Base-by-base conservation (phyloP, 2,113 vertebrate genomes). In the Sterrhoptilus dennistouni region DNA sequence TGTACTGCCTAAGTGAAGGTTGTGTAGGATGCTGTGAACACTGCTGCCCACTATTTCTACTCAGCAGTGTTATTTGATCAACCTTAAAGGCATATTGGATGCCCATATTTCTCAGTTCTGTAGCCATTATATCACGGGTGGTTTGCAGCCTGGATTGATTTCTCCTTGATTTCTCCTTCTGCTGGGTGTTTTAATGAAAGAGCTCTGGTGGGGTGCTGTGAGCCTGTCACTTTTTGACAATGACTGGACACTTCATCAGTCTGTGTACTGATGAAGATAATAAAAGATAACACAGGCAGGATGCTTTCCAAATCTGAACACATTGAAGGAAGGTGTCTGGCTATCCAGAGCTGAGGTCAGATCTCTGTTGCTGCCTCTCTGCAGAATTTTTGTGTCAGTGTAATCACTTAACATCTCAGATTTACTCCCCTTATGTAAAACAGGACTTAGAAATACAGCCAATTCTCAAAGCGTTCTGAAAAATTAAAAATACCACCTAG, bases 81-180 rank as follows among this genome's bases (percentile, higher is more conserved):
- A 83, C 60, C 68, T 93, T 86, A 76, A 65, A 80, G 42, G n/a
- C 66, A 8, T 76, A 72, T 63, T 76, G 36, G 42, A 2, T 47
- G 38, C 21, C 53, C 38, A 5, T 24, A 15, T 80, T 70, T 35
- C 50, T 85, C 66, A 77, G 4, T 89, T 77, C 63, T 28, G 14
- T 35, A 86, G 76, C 52, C 52, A 28, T 89, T 87, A 35, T 63
- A 61, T 77, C 33, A 40, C 22, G 69, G 38, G 24, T 83, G 85
- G 8, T 88, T 88, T 95, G 64, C 78, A 87, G 82, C 50, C 79
- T 70, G 50, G 27, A 77, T 90, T 91, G 90, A 88, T 95, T 94
- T 87, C 36, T 79, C 70, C 74, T 90, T 92, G 59, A 53, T 76
- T 85, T 96, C 86, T 89, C 72, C 94, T 91, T 80, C 40, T 88